Conservation (phyloP, 2,888 invertebrate genomes). For the Nemotelus nigrinus region DNA sequence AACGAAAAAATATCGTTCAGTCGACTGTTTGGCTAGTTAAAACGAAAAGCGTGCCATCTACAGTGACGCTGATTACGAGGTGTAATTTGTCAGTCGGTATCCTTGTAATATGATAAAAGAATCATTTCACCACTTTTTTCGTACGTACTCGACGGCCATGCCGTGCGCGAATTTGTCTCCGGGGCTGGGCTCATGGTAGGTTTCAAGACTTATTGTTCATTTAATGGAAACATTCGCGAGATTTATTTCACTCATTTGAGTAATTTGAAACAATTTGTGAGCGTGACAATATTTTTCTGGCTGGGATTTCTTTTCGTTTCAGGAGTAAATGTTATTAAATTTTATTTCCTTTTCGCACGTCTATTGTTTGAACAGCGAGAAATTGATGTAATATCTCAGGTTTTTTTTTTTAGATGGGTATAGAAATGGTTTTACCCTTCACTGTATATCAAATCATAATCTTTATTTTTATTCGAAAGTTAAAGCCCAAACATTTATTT, state of each 20-base stretch:
- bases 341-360: conserved; percentile 3
- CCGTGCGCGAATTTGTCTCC: not conserved
- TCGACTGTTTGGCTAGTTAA: not conserved
- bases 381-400: conserved; percentile 38
- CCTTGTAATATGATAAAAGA: conserved; percentile 48
- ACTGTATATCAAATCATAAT: too few species aligned
- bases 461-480: too few species aligned
- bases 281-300: conserved; percentile 43
- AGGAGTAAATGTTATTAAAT: conserved; percentile 23
- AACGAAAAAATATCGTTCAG: conserved; percentile 23
- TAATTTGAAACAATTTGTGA: conserved; percentile 44
- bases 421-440: too few species aligned
- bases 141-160: conserved; percentile 1
- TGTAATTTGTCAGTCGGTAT: conserved; percentile 49
- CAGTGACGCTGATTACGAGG: conserved; percentile 46
- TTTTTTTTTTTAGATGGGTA: not conserved
- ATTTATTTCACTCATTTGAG: conserved; percentile 46
- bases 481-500: too few species aligned
- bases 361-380: conserved; percentile 6
- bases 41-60: not conserved
- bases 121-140: conserved; percentile 43
- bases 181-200: conserved; percentile 7
- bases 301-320: conserved; percentile 19
- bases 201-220: conserved; percentile 47
- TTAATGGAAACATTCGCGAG: conserved; percentile 48